Conservation (phyloP, 1,140 invertebrate species). For the Branchinecta lynchi region DNA sequence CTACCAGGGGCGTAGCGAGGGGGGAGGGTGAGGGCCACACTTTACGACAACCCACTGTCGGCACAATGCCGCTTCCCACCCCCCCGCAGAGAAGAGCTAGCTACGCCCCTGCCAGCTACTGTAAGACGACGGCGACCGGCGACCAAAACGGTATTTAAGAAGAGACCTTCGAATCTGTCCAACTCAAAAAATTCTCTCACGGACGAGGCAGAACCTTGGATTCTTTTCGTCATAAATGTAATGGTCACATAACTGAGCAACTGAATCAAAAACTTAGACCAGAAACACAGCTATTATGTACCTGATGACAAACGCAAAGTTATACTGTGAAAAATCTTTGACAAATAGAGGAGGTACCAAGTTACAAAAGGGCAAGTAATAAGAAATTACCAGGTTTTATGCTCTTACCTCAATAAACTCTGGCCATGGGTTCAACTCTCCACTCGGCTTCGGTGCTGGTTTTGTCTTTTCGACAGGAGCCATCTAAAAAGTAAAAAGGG, state of each 20-base stretch:
- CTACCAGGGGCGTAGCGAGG: too few species aligned
- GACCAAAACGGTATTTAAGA: too few species aligned
- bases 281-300: background rate
- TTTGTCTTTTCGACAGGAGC: background rate
- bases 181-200: too few species aligned
- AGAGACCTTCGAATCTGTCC: too few species aligned
- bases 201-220: too few species aligned
- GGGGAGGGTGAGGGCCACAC: too few species aligned
- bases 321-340: background rate
- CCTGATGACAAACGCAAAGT: background rate
- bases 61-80: too few species aligned
- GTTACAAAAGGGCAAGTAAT: background rate
- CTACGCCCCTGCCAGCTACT: too few species aligned
- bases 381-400: background rate
- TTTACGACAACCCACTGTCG: too few species aligned
- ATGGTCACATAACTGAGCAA: background rate
- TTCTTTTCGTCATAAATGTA: too few species aligned
- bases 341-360: background rate
- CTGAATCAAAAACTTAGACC: background rate
- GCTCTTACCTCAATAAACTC: conserved; percentile 21
- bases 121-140: too few species aligned
- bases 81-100: too few species aligned
- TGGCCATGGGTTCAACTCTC: conserved; percentile 21
- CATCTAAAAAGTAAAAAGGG: background rate
- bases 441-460: background rate